Base-by-base conservation (phyloP, 2,888 invertebrate genomes). In the Congeria kusceri region DNA sequence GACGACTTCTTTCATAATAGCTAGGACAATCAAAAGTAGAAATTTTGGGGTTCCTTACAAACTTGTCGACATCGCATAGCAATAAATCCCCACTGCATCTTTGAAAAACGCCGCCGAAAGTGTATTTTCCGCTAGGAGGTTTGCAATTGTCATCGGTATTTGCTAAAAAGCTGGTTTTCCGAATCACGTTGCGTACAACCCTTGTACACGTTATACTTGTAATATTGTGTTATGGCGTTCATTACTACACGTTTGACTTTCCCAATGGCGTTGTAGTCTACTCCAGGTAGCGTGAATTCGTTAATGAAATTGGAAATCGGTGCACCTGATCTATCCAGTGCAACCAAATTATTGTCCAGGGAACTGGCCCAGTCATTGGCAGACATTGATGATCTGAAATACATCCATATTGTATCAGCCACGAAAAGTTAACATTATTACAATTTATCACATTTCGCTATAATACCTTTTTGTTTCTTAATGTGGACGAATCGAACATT, bases 301-400 rank as follows among this genome's bases (percentile, higher is more conserved):
- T 18, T 49, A 20, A 49, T 49, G 49, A 49, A 49, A 20, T 49
- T 49, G 49, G 49, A 49, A 49, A 49, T 18, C 49, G 49, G 49
- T 49, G 18, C n/a, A 20, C 49, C 49, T 49, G 49, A 49, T 15
- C 49, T 49, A 20, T 49, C 49, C 49, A 49, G 3, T 20, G 49
- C 49, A 9, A 49, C 49, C 20, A 49, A 20, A 49, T 49, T 49
- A 15, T 49, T 49, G 20, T 49, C 49, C 49, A 49, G 15, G 20
- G n/a, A 20, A 5, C 20, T 20, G 20, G 7, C 15, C 49, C 49
- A 49, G 3, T 49, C 20, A 20, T 18, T 15, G 5, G 15, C 49
- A 20, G n/a, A 20, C 49, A 49, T 49, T 11, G 32, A 7, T 32
- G 32, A 32, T 32, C 32, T 32, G 32, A 32, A 32, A 32, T 32